Evolutionary conservation across 64 coral and sea anemone genomes (phyloP).

Genomic region (Porites lutea): DNA sequence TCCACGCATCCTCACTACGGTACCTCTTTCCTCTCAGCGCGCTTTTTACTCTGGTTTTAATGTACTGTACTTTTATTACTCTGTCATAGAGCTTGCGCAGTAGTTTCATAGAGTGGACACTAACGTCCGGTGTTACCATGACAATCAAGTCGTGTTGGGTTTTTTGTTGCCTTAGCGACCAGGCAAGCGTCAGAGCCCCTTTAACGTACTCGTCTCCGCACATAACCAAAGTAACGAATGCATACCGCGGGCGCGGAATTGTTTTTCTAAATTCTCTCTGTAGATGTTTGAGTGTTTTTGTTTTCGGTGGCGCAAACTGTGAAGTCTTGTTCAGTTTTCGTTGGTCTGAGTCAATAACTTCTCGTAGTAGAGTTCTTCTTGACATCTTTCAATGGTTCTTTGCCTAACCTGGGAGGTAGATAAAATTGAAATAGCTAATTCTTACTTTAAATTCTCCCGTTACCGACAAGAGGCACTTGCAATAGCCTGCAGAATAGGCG

Average conservation of each 20-base stretch:
- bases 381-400: background rate
- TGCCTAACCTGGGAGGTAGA: background rate
- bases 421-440: too few relatives aligned
- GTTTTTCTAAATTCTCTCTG: constrained; percentile 62
- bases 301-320: constrained; percentile 15
- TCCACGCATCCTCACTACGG: constrained; percentile 68
- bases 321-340: constrained; percentile 20
- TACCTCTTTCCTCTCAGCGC: constrained; percentile 66
- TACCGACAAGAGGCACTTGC: too few relatives aligned
- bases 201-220: constrained; percentile 80
- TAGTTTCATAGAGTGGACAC: constrained; percentile 45
- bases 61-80: constrained; percentile 73
- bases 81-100: constrained; percentile 81
- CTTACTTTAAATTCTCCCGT: too few relatives aligned
- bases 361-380: background rate
- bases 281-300: constrained; percentile 47
- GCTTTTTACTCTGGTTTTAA: constrained; percentile 51
- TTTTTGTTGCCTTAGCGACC: constrained; percentile 84
- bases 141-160: constrained; percentile 79
- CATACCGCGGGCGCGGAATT: constrained; percentile 75
- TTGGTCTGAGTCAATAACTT: constrained; percentile 17
- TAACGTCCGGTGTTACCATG: constrained; percentile 91
- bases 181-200: constrained; percentile 72
- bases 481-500: too few relatives aligned
- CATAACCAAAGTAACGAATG: constrained; percentile 85